phyloP scores from a whole-genome alignment of 2,113 vertebrate species.

The Pantherophis guttatus region DNA sequence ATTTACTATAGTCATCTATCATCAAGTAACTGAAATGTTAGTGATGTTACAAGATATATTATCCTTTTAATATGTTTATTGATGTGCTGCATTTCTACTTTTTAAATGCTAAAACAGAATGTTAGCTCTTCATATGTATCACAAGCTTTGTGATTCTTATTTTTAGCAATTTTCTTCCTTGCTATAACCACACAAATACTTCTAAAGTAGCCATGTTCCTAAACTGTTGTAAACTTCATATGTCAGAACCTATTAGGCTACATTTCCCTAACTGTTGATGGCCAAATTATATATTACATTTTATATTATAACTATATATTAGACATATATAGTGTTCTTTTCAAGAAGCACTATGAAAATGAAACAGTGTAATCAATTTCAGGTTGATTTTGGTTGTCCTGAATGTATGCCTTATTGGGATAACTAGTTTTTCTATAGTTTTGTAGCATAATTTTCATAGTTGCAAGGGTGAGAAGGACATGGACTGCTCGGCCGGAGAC shows the following conservation, averaged over 20 bases:
- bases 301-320: no score
- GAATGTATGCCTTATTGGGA: no score
- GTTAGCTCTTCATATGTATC: not conserved
- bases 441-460: not conserved
- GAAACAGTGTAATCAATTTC: no score
- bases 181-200: not conserved
- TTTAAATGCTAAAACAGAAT: not conserved
- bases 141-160: not conserved
- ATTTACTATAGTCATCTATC: not conserved
- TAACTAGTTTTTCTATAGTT: not conserved
- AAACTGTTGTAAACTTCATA: not conserved
- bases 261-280: not conserved
- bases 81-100: not conserved
- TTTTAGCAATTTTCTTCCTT: not conserved
- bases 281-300: not conserved
- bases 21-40: not conserved
- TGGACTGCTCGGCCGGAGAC: not conserved
- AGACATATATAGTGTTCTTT: not conserved
- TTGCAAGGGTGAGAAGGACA: not conserved
- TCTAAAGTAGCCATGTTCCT: not conserved
- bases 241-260: not conserved
- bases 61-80: not conserved
- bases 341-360: not conserved
- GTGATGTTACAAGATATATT: not conserved
- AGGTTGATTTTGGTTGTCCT: no score